Base-by-base conservation (phyloP, 2,113 vertebrate genomes). In the Ailuropoda melanoleuca region DNA sequence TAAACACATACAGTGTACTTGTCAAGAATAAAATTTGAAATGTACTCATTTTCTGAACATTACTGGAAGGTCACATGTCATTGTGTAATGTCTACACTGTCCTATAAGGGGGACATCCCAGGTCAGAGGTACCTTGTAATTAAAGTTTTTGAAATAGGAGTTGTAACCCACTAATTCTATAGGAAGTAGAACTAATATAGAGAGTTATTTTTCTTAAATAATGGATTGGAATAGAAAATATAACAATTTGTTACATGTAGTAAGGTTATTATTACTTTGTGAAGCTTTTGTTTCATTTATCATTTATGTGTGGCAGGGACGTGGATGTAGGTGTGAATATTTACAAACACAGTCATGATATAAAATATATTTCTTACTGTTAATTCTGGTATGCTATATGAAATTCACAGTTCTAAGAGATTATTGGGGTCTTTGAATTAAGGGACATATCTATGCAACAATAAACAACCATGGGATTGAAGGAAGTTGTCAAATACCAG, bases 401-500 rank as follows among this genome's bases (percentile, higher is more conserved):
- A 82, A 96, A 70, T 14, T 23, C 17, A 55, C 1, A 62, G 34
- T 5, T 86, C 2, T 8, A 87, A 58, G 31, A 90, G 6, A 93
- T 48, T 66, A 93, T n/a, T 10, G 55, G 17, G 21, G 37, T 86
- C 89, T 82, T 94, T 43, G 85, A 81, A 95, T 94, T 66, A 88
- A 95, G 14, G 15, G 64, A 83, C 18, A 72, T 91, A 21, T 96
- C 21, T 84, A 58, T 46, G 23, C 2, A 75, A 88, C 46, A 94
- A 46, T 50, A 75, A 97, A 90, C 14, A 82, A 29, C 6, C 43
- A 2, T 62, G 37, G 14, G 23, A 95, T 96, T 60, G 50, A 93
- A 81, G 31, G 72, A 82, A 94, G 80, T 26, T 24, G 39, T 89
- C 46, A 92, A 93, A 55, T 19, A 21, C 24, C 81, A 97, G 88